Conservation (phyloP, 2,888 invertebrate species). For the Napeogenes inachia region DNA sequence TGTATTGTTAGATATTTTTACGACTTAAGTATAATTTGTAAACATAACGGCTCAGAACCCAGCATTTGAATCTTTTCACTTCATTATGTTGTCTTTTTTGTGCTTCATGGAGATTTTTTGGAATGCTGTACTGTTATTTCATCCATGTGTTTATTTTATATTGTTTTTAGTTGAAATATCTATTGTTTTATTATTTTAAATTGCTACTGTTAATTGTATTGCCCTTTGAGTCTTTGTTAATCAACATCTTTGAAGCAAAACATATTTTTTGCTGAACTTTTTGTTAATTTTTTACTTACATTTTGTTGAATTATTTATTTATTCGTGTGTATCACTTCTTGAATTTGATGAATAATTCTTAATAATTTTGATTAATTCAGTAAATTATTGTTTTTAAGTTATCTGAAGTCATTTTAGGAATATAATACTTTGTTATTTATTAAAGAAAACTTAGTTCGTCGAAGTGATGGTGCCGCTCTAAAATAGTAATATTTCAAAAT, state of each 20-base stretch:
- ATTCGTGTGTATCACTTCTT: no score
- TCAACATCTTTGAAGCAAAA: background rate
- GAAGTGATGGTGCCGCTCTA: constrained; percentile 53
- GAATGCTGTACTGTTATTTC: constrained; percentile 30
- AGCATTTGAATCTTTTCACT: constrained; percentile 63
- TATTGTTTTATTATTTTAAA: constrained; percentile 29
- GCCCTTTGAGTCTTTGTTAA: background rate
- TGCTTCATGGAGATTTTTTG: constrained; percentile 23
- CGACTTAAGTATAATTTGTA: constrained; percentile 39
- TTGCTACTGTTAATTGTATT: constrained; percentile 24
- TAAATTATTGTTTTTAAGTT: background rate
- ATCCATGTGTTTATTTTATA: constrained; percentile 31
- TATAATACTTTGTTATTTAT: constrained; percentile 12
- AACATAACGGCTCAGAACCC: constrained; percentile 62
- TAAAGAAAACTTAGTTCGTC: constrained; percentile 43
- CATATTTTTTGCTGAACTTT: background rate
- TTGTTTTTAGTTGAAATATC: constrained; percentile 29
- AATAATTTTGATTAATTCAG: background rate
- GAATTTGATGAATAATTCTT: background rate
- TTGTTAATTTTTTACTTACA: background rate
- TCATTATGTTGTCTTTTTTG: constrained; percentile 37
- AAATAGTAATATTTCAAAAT: constrained; percentile 79
- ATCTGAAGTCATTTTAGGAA: constrained; percentile 1
- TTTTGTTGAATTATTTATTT: background rate
- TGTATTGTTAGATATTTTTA: no score